Percentiles rank a stretch among this genome's conserved stretches.
These are phyloP conservation scores for Drosophila ustulata DNA, from an alignment of 2,888 invertebrate genomes.

Conservation along the genomic window DNA sequence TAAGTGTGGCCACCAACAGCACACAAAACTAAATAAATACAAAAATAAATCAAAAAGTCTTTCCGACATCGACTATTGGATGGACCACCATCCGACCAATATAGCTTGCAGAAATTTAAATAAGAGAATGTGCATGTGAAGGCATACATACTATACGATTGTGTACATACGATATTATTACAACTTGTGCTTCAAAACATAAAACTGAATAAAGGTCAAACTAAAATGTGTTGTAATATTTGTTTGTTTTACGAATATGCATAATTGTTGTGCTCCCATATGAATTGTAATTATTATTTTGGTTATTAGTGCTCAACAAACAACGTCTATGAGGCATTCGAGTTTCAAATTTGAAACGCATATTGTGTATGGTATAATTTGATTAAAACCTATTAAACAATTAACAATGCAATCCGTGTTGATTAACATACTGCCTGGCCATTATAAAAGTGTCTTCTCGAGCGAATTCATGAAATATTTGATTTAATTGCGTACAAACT, in stretches of 20 bases:
- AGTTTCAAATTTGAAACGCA: constrained; percentile 6
- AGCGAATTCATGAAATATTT: constrained; percentile 6
- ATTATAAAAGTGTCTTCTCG: not conserved
- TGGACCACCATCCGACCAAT: not conserved
- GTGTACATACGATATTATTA: constrained; percentile 2
- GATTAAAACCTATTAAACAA: constrained; percentile 12
- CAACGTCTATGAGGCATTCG: not conserved
- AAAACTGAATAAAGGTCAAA: constrained; percentile 17
- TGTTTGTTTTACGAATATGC: not conserved
- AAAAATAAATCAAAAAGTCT: constrained; percentile 2
- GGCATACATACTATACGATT: constrained; percentile 7
- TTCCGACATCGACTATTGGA: not conserved
- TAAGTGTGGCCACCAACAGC: constrained; percentile 3
- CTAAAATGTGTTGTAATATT: constrained; percentile 9
- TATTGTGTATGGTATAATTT: constrained; percentile 6
- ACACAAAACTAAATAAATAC: not conserved
- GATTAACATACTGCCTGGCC: not conserved
- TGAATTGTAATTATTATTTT: not conserved
- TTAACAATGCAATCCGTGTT: constrained; percentile 12
- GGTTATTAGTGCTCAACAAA: constrained; percentile 1
- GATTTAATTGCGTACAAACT: constrained; percentile 7
- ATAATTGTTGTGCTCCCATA: not conserved
- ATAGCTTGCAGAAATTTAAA: constrained; percentile 19
- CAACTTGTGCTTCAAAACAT: constrained; percentile 6
- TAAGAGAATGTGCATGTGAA: constrained; percentile 26